phyloP scores from a whole-genome alignment of 1,140 invertebrate species.

The Nebria ingens region DNA sequence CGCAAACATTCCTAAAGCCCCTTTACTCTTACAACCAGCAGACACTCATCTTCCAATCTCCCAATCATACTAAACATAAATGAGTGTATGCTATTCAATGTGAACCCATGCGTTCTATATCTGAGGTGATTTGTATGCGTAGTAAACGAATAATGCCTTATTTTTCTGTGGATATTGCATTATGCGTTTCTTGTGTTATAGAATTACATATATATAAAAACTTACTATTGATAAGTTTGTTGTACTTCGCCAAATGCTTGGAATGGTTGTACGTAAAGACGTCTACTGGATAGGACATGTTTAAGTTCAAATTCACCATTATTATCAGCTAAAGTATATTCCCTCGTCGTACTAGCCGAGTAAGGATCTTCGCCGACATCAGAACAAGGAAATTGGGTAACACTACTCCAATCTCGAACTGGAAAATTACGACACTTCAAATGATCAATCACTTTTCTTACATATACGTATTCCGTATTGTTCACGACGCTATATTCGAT shows the following conservation, averaged over 20 bases:
- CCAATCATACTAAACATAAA: background rate
- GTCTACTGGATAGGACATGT: conserved; percentile 18
- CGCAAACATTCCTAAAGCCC: too few relatives aligned
- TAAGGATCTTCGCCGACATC: conserved; percentile 20
- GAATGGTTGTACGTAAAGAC: conserved; percentile 25
- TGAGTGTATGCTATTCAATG: background rate
- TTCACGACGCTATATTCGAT: background rate
- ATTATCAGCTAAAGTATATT: conserved; percentile 7
- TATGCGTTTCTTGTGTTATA: too few relatives aligned
- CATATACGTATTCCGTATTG: conserved; percentile 10
- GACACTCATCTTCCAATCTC: too few relatives aligned
- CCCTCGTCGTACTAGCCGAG: conserved; percentile 20
- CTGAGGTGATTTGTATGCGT: background rate
- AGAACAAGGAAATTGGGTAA: conserved; percentile 20
- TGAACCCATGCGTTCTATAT: background rate
- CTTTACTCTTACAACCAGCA: too few relatives aligned
- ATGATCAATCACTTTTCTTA: conserved; percentile 25
- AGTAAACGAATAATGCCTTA: background rate
- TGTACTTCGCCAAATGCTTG: conserved; percentile 26
- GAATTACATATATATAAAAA: too few relatives aligned
- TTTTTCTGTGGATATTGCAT: background rate
- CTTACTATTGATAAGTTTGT: conserved; percentile 1
- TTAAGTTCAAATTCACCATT: conserved; percentile 13
- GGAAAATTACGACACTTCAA: conserved; percentile 19
- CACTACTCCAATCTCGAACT: conserved; percentile 18